Conservation (phyloP, 2,888 invertebrate genomes). For the Yponomeuta evonymella region DNA sequence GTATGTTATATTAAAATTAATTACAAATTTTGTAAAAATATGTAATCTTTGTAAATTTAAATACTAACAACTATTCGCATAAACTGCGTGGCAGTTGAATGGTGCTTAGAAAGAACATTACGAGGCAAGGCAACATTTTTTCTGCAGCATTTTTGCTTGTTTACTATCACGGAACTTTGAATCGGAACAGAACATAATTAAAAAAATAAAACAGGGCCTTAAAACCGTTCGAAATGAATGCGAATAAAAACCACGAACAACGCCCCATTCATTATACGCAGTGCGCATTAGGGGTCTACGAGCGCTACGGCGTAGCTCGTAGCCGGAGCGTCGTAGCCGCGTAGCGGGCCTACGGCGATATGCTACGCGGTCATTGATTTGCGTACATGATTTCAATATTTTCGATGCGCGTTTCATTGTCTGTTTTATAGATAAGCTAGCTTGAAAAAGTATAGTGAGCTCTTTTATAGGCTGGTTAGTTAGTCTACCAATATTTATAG, state of each 20-base stretch:
- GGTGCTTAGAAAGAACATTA: neutral
- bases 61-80: too few relatives aligned
- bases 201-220: neutral
- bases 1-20: too few relatives aligned
- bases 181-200: neutral
- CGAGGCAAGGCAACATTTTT: neutral
- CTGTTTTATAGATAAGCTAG: too few relatives aligned
- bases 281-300: slow-evolving; percentile 9
- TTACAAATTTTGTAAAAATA: too few relatives aligned
- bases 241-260: neutral
- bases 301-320: slow-evolving; percentile 11
- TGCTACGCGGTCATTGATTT: neutral
- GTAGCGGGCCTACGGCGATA: neutral
- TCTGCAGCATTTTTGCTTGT: neutral
- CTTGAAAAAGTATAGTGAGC: too few relatives aligned
- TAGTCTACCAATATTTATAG: too few relatives aligned
- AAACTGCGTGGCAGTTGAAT: too few relatives aligned
- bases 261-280: neutral
- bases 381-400: neutral
- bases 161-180: neutral
- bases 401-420: too few relatives aligned
- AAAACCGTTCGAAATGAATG: neutral
- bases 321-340: slow-evolving; percentile 5
- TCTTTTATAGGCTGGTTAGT: too few relatives aligned
- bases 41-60: too few relatives aligned